phyloP scores from a whole-genome alignment of 2,113 vertebrate species.

The Chunga burmeisteri region DNA sequence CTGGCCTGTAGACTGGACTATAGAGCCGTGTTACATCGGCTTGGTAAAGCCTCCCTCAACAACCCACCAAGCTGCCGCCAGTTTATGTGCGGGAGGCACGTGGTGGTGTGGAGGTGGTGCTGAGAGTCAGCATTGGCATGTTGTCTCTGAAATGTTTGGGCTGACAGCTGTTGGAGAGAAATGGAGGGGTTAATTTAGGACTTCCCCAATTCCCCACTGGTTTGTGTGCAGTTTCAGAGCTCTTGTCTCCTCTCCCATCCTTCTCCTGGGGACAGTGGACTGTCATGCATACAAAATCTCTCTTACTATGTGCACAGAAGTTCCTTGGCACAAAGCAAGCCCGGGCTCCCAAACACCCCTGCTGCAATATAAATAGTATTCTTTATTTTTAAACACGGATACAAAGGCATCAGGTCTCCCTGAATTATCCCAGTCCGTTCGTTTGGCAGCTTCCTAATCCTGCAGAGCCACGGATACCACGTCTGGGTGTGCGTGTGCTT shows the following conservation, averaged over 20 bases:
- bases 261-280: neutral
- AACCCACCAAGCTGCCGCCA: neutral
- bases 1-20: neutral
- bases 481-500: neutral
- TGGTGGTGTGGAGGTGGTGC: neutral
- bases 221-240: neutral
- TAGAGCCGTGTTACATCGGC: neutral
- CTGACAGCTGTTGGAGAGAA: neutral
- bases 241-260: neutral
- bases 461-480: rapidly evolving
- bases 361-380: neutral
- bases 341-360: neutral
- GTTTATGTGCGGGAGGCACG: neutral
- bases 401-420: neutral
- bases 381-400: neutral
- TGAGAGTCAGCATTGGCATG: neutral
- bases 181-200: neutral
- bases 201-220: neutral
- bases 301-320: rapidly evolving
- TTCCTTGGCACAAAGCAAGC: neutral
- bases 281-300: neutral
- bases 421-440: neutral
- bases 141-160: neutral
- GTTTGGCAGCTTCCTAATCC: neutral
- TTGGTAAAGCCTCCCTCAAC: neutral